Evolutionary conservation across 2,888 invertebrate species (phyloP).

Genomic region (Cryptocephalus moraei): DNA sequence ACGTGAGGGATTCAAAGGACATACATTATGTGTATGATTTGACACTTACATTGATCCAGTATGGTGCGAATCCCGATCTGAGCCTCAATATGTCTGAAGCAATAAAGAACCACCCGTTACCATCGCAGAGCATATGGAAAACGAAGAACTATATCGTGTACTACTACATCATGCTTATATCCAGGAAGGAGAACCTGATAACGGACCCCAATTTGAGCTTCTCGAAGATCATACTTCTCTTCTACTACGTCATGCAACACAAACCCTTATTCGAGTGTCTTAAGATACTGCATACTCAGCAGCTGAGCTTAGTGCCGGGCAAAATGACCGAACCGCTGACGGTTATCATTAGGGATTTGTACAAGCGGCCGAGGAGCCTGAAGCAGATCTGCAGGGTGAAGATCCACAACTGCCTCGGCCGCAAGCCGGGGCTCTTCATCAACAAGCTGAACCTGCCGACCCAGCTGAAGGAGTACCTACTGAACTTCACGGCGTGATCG

Average conservation of each 20-base stretch:
- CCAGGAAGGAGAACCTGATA: constrained; percentile 53
- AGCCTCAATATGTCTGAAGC: constrained; percentile 43
- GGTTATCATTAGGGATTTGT: constrained; percentile 50
- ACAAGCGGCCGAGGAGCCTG: constrained; percentile 56
- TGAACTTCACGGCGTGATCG: constrained; percentile 50
- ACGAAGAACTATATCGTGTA: constrained; percentile 53
- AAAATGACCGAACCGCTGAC: constrained; percentile 53
- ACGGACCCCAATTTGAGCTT: constrained; percentile 53
- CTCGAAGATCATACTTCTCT: constrained; percentile 54
- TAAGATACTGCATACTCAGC: constrained; percentile 54
- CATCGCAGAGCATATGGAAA: constrained; percentile 42
- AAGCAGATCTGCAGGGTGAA: constrained; percentile 61
- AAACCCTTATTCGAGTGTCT: constrained; percentile 57
- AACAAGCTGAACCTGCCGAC: constrained; percentile 58
- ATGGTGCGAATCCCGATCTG: constrained; percentile 64
- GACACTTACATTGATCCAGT: constrained; percentile 58
- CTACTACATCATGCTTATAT: constrained; percentile 60
- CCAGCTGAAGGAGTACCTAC: constrained; percentile 56
- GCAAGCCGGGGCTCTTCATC: constrained; percentile 53
- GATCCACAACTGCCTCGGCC: constrained; percentile 55
- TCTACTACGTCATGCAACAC: constrained; percentile 58
- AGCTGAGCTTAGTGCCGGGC: constrained; percentile 51
- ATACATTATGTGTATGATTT: constrained; percentile 60
- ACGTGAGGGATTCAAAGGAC: constrained; percentile 55
- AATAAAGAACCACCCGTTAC: constrained; percentile 33